Conservation (phyloP, 2,888 invertebrate species). For the Amiota communis region DNA sequence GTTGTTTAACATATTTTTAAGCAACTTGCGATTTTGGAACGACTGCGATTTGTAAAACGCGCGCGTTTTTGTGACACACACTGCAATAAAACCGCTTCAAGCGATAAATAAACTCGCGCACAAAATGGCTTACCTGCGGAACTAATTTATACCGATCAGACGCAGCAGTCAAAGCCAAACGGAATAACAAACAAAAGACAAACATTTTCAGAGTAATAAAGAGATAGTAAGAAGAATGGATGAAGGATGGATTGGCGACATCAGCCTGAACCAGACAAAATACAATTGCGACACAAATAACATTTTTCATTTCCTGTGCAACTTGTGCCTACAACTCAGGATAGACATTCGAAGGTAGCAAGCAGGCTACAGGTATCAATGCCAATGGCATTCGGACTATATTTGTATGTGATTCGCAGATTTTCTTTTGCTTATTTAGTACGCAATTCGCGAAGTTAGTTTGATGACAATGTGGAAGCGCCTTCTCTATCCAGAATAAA, state of each 20-base stretch:
- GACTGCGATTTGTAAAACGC: too few species aligned
- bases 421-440: neutral
- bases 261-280: neutral
- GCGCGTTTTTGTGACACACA: too few species aligned
- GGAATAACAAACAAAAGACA: neutral
- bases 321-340: neutral
- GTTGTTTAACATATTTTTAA: too few species aligned
- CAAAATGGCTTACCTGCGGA: slow-evolving; percentile 11
- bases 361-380: neutral
- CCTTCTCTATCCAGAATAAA: too few species aligned
- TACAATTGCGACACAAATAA: slow-evolving; percentile 9
- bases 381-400: neutral
- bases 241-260: neutral
- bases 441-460: neutral
- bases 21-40: too few species aligned
- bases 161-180: slow-evolving; percentile 11
- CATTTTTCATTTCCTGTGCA: slow-evolving; percentile 22
- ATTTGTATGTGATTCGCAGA: slow-evolving; percentile 2
- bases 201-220: too few species aligned
- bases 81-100: neutral
- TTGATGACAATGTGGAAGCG: neutral
- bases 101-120: neutral
- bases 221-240: neutral
- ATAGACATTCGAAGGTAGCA: neutral
- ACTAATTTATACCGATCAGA: slow-evolving; percentile 22